These are phyloP conservation scores for Kryptolebias marmoratus DNA, from an alignment of 2,113 vertebrate genomes.

Conservation along the genomic window DNA sequence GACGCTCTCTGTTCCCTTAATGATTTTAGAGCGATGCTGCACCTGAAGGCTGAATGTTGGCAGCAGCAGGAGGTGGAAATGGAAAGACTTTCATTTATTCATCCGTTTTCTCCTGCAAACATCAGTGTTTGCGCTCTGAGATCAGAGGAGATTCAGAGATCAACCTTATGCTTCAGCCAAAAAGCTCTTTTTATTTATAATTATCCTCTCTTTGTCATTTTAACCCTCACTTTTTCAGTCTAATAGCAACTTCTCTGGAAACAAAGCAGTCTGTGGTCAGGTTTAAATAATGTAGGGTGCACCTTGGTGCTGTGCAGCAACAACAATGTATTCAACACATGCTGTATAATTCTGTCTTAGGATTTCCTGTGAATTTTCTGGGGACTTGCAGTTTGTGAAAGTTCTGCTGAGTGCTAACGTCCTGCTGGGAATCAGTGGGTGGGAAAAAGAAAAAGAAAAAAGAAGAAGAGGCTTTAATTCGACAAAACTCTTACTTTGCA, in stretches of 20 bases:
- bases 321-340: not conserved
- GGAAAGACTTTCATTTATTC: not conserved
- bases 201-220: too few species aligned
- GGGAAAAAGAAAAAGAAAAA: not conserved
- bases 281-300: not conserved
- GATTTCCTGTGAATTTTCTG: not conserved
- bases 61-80: not conserved
- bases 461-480: not conserved
- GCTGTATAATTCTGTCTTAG: not conserved
- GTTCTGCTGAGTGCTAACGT: not conserved
- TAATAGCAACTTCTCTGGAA: not conserved
- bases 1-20: not conserved
- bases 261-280: not conserved
- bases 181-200: too few species aligned
- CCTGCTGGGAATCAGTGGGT: not conserved
- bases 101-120: not conserved
- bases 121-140: not conserved
- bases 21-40: not conserved
- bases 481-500: not conserved
- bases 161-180: too few species aligned
- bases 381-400: not conserved
- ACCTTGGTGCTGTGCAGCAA: not conserved
- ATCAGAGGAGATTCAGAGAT: not conserved
- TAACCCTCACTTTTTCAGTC: too few species aligned
- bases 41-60: too few species aligned